Conservation (phyloP, 2,113 vertebrate species). For the Natator depressus region DNA sequence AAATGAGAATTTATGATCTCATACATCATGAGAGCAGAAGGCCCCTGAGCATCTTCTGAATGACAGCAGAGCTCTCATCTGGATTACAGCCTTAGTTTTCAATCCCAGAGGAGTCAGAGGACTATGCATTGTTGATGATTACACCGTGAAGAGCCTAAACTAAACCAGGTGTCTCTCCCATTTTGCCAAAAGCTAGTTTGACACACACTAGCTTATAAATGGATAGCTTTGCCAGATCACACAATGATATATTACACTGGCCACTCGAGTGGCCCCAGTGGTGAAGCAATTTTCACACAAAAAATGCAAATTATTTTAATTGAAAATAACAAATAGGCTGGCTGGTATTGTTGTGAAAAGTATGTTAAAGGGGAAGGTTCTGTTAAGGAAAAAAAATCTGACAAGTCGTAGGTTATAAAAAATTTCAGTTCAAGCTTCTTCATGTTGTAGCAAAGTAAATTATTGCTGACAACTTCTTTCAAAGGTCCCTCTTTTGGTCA, state of each 20-base stretch:
- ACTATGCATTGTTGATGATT: constrained; percentile 67
- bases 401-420: constrained; percentile 71
- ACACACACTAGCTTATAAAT: constrained; percentile 74
- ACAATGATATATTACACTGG: constrained; percentile 72
- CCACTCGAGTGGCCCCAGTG: constrained; percentile 62
- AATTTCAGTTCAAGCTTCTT: constrained; percentile 67
- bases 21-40: constrained; percentile 64
- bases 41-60: constrained; percentile 65
- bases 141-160: constrained; percentile 67
- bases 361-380: constrained; percentile 60
- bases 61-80: constrained; percentile 62
- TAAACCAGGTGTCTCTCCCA: constrained; percentile 74
- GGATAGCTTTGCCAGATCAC: constrained; percentile 74
- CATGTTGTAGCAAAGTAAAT: constrained; percentile 65
- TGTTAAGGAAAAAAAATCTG: constrained; percentile 60
- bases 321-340: constrained; percentile 73
- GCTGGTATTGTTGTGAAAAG: constrained; percentile 66
- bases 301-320: constrained; percentile 58
- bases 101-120: constrained; percentile 45
- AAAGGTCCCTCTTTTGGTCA: constrained; percentile 46
- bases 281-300: constrained; percentile 65
- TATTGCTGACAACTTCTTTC: constrained; percentile 70
- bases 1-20: constrained; percentile 68
- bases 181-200: constrained; percentile 72
- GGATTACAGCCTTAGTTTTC: constrained; percentile 58